Conservation (phyloP, 2,797 vertebrate genomes). For the Rhodeus uyekii region DNA sequence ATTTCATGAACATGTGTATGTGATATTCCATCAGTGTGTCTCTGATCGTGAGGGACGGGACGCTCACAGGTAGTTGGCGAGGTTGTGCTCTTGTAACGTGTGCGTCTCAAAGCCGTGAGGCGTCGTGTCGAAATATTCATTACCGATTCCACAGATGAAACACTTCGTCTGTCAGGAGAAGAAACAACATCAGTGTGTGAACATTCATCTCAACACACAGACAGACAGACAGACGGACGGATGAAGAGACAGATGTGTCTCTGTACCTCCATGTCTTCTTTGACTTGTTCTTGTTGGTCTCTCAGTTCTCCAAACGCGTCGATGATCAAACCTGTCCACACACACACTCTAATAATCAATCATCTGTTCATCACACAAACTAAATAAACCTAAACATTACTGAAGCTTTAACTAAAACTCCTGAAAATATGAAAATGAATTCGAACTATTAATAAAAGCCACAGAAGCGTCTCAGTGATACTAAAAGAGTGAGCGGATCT, state of each 20-base stretch:
- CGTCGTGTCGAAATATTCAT: slow-evolving; percentile 97
- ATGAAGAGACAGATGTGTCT: rapidly evolving
- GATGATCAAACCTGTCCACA: slow-evolving; percentile 90
- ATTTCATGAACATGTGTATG: no score
- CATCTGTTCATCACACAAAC: not conserved
- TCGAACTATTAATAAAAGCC: not conserved
- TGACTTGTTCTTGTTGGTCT: slow-evolving; percentile 99
- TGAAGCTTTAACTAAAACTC: no score
- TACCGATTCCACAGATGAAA: slow-evolving; percentile 98
- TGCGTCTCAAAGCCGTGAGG: slow-evolving; percentile 98
- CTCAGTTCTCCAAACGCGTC: slow-evolving; percentile 98
- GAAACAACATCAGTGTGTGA: not conserved
- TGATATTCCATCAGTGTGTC: no score
- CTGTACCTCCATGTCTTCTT: slow-evolving; percentile 98
- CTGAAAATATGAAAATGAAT: not conserved
- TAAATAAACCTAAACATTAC: no score
- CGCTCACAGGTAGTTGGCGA: slow-evolving; percentile 98
- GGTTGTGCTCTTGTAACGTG: slow-evolving; percentile 98
- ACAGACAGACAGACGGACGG: rapidly evolving
- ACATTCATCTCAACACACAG: not conserved
- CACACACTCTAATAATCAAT: not conserved
- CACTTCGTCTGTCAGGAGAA: slow-evolving; percentile 90
- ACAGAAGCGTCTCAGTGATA: not conserved
- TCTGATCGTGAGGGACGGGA: no score
- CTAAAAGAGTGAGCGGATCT: no score